phyloP scores from a whole-genome alignment of 2,888 invertebrate species.

The Cylloceria caligata region DNA sequence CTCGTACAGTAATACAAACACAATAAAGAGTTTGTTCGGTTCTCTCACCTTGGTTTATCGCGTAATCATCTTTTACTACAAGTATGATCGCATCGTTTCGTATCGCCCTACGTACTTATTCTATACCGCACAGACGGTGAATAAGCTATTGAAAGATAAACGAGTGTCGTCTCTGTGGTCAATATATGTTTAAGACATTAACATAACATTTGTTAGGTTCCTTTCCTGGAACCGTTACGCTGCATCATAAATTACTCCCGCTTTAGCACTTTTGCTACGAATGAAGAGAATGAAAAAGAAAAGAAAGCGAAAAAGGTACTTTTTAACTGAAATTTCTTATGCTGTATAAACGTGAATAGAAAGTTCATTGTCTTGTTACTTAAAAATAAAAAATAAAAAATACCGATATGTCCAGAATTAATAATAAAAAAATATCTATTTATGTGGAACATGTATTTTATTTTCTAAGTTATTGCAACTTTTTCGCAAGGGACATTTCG shows the following conservation, averaged over 20 bases:
- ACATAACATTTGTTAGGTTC: neutral
- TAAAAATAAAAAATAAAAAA: too few relatives aligned
- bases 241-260: neutral
- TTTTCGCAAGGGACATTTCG: neutral
- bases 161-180: neutral
- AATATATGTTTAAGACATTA: constrained; percentile 7
- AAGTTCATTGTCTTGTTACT: neutral
- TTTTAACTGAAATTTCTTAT: neutral
- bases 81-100: too few relatives aligned
- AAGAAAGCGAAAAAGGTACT: neutral
- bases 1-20: neutral
- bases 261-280: neutral
- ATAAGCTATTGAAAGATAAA: constrained; percentile 9
- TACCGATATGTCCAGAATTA: neutral
- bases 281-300: neutral
- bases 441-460: too few relatives aligned
- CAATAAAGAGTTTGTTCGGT: neutral
- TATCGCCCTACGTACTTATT: neutral
- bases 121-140: neutral
- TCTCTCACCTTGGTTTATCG: neutral
- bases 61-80: neutral
- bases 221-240: neutral
- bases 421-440: too few relatives aligned
- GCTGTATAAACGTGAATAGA: neutral
- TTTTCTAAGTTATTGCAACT: too few relatives aligned